Conservation (phyloP, 2,113 vertebrate genomes). For the Rhinolophus sinicus region DNA sequence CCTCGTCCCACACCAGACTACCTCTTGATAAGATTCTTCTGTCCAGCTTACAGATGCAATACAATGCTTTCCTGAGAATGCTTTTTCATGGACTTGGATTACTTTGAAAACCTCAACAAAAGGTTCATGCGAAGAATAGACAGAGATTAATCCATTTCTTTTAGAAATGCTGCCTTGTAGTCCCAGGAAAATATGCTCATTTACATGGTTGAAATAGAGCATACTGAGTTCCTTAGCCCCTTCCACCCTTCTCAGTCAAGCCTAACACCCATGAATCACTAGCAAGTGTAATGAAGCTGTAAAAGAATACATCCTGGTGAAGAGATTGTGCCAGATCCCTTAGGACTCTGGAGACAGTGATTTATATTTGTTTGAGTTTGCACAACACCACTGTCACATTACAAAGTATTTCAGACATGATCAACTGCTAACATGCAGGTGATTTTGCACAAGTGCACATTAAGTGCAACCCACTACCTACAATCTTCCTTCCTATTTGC, state of each 20-base stretch:
- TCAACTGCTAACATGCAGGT: conserved; percentile 13
- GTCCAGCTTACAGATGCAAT: not conserved
- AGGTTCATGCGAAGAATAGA: conserved; percentile 45
- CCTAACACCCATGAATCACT: conserved; percentile 78
- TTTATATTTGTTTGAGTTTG: conserved; percentile 73
- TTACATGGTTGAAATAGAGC: conserved; percentile 74
- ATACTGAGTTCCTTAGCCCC: conserved; percentile 60
- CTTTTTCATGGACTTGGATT: not conserved
- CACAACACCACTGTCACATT: conserved; percentile 18
- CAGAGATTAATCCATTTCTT: conserved; percentile 75
- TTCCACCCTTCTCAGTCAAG: conserved; percentile 72
- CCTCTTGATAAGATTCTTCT: not conserved
- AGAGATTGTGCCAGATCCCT: conserved; percentile 53
- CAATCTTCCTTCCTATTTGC: conserved; percentile 7
- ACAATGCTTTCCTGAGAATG: not conserved
- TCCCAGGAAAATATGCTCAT: conserved; percentile 72
- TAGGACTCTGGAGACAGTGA: conserved; percentile 51
- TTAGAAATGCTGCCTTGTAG: conserved; percentile 58
- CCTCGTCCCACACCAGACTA: not conserved
- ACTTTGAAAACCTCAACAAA: conserved; percentile 47
- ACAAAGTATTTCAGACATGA: conserved; percentile 54
- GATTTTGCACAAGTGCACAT: conserved; percentile 43
- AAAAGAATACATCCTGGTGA: conserved; percentile 61
- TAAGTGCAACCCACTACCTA: not conserved
- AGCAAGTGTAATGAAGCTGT: conserved; percentile 78